Evolutionary conservation across 2,113 vertebrate species (phyloP), one percentile per base, ranked within the genome.

Genomic region (Campylorhamphus procurvoides): DNA sequence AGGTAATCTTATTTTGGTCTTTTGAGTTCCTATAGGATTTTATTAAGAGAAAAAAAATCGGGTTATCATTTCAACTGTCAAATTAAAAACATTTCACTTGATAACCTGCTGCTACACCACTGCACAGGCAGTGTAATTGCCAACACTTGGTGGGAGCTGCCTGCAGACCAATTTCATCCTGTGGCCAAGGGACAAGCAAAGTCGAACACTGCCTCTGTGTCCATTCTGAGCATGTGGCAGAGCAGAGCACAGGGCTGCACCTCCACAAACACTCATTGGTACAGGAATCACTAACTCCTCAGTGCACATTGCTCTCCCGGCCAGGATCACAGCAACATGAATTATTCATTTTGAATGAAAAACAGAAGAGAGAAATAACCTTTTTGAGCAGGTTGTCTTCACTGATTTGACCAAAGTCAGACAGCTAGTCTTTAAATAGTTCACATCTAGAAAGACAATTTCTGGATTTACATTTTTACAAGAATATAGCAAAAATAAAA

Each of bases 151-250:
- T 47, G 35, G 63, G 49, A 81, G 19, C 25, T 84, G 59, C 20
- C 46, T 24, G 27, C 14, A 69, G 33, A 69, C 5, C 2, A 33
- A 29, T 27, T 8, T 68, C 35, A 33, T 17, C 22, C 31, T 44
- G 28, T 6, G 2, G 55, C 60, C 46, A 20, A 59, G 28, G 29
- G 40, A 20, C 4, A 8, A 0, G 11, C 9, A 12, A 7, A 39
- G 49, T 18, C 19, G 59, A 49, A 1, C 15, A 1, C 6, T 6
- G 24, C 33, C 33, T 40, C 15, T 28, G 49, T 19, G 28, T 29
- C 9, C 56, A 12, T 0, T 0, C 5, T 1, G 15, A 3, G 23
- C 1, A 0, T 12, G 28, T 42, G 52, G 37, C 2, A 1, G 27
- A 39, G 24, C 60, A 23, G 5, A 46, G 39, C 2, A 0, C 2